Evolutionary conservation across 2,888 invertebrate genomes (phyloP), one percentile per base, ranked within the genome.

Genomic region (Hypomecis punctinalis): DNA sequence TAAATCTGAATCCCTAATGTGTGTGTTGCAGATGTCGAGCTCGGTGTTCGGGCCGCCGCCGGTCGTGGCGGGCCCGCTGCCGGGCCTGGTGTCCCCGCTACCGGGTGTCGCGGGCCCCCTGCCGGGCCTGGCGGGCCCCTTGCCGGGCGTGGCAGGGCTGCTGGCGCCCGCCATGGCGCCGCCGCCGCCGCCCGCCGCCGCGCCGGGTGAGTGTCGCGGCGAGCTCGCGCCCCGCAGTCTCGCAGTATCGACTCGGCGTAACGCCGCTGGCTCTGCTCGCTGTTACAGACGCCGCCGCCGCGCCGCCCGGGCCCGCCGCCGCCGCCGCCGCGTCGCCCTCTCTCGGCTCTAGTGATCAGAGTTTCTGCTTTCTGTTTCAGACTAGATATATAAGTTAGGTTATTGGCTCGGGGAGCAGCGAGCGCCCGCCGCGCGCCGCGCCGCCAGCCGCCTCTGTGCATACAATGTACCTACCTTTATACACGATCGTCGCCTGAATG

Each of bases 341-440:
- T 68, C 53, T 68, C 70, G 64, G 63, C 70, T 86, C 85, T 85
- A 90, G 90, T 91, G 89, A 91, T 90, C 86, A 82, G 59, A 84
- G 83, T 85, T 88, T 91, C 90, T 91, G 91, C 91, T 91, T 91
- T 91, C 91, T 91, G 91, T 91, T 91, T 85, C 91, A 91, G 91
- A 73, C 89, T 91, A 91, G 90, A 88, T 90, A 86, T 90, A 86
- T 91, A 91, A 90, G 90, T 91, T 91, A 90, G 90, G 90, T 90
- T 85, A 76, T 80, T 83, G 83, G 71, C 63, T 79, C 76, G 78
- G 75, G 73, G 74, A 72, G 71, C 72, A 70, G 67, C 77, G 67
- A 76, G 72, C 76, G 73, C 67, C 79, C 71, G 77, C 79, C 68
- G 75, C 79, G 40, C 52, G 78, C 72, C 76, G 70, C 76, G 74